Conservation (phyloP, 2,797 vertebrate genomes). For the Peromyscus eremicus region DNA sequence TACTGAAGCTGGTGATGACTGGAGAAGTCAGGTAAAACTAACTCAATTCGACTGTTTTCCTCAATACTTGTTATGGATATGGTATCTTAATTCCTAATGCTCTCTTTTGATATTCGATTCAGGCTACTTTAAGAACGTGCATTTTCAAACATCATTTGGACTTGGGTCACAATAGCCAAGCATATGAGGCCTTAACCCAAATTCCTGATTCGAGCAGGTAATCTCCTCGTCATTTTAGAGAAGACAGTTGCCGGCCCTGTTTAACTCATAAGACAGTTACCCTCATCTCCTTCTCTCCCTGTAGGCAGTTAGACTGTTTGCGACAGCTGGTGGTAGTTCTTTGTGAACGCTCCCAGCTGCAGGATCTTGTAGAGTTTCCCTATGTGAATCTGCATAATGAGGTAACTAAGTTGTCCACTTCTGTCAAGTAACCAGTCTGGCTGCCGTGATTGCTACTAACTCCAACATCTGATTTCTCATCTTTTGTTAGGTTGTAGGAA, state of each 20-base stretch:
- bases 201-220: constrained; percentile 97
- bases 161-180: constrained; percentile 95
- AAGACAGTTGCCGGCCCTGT: neutral
- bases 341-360: constrained; percentile 96
- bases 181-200: constrained; percentile 96
- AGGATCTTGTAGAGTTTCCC: constrained; percentile 96
- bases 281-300: neutral
- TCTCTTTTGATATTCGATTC: constrained; percentile 38
- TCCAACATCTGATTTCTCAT: constrained; percentile 6
- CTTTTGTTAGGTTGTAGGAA: constrained; percentile 93
- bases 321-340: constrained; percentile 97
- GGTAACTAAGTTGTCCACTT: constrained; percentile 82
- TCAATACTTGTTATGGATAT: neutral
- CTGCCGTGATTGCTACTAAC: neutral
- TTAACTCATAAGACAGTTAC: neutral
- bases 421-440: rapidly evolving
- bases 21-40: constrained; percentile 92
- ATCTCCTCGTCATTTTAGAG: neutral
- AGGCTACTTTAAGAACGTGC: constrained; percentile 97
- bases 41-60: neutral
- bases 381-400: constrained; percentile 96
- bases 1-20: constrained; percentile 91
- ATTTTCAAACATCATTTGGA: constrained; percentile 99
- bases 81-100: neutral
- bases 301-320: constrained; percentile 96